phyloP scores from a whole-genome alignment of 2,888 invertebrate genomes.

The Belgica antarctica region DNA sequence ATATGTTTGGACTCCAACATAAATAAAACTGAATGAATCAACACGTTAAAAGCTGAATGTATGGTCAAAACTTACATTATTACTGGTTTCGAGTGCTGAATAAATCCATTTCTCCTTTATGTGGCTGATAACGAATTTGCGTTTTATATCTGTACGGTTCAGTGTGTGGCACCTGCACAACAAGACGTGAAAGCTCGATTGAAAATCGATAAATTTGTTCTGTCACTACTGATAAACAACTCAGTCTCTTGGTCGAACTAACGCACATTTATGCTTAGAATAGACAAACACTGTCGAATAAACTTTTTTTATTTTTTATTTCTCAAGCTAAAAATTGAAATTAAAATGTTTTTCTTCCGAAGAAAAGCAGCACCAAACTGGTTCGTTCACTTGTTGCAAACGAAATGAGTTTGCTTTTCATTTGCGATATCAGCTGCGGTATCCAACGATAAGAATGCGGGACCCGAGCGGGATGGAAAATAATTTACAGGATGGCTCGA shows the following conservation, averaged over 20 bases:
- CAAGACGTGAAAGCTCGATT: not conserved
- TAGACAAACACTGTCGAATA: no score
- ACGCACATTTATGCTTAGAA: no score
- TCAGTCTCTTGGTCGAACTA: no score
- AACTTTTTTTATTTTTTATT: no score
- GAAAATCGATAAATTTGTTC: conserved; percentile 15
- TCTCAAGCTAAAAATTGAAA: not conserved
- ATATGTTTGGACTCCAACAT: conserved; percentile 20
- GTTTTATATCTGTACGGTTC: conserved; percentile 1
- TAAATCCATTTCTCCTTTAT: conserved; percentile 8
- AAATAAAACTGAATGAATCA: no score
- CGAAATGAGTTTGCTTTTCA: conserved; percentile 21
- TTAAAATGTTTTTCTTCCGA: not conserved
- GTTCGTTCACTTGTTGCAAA: conserved; percentile 42
- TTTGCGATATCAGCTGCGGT: conserved; percentile 35
- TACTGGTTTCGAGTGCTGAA: not conserved
- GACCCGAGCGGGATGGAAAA: not conserved
- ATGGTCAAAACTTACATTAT: conserved; percentile 3
- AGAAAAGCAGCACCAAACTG: conserved; percentile 1
- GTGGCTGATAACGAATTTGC: not conserved
- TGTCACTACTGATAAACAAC: not conserved
- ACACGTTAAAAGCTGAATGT: no score
- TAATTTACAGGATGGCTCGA: not conserved
- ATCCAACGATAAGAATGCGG: not conserved
- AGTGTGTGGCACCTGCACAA: not conserved